A percentile compares a stretch with the other conserved stretches of the same genome.
Conservation (phyloP, 2,797 vertebrate genomes). For the Syngnathus acus region DNA sequence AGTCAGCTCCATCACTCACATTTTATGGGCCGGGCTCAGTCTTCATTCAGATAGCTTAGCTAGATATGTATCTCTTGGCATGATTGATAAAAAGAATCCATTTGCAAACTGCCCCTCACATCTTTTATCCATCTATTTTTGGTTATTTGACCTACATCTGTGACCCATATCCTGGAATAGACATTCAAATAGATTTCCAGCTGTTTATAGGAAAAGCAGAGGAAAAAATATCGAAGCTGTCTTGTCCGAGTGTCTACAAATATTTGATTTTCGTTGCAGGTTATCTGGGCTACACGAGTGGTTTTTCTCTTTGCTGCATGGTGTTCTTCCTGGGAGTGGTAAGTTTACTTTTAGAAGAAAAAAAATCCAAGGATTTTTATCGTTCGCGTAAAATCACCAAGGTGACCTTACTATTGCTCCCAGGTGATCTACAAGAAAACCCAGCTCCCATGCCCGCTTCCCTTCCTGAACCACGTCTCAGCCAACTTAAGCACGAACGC, state of each 20-base stretch:
- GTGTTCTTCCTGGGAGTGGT: conserved; percentile 94
- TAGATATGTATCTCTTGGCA: not conserved
- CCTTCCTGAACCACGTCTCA: conserved; percentile 63
- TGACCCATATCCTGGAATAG: conserved; percentile 24
- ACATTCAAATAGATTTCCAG: not conserved
- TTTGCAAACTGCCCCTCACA: not conserved
- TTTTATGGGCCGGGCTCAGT: not conserved
- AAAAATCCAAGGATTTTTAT: not conserved
- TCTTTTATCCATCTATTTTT: conserved; percentile 16
- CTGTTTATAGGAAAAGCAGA: not conserved
- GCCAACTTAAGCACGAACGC: conserved; percentile 76
- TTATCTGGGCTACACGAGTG: conserved; percentile 96
- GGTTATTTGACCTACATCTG: conserved; percentile 13
- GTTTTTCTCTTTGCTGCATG: conserved; percentile 95
- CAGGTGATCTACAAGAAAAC: conserved; percentile 96
- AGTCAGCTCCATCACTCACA: conserved; percentile 18
- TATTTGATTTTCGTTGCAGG: conserved; percentile 61
- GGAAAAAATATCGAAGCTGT: not conserved
- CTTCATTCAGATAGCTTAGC: not conserved
- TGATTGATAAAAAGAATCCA: not conserved
- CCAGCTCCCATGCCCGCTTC: conserved; percentile 86
- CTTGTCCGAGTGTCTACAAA: not conserved
- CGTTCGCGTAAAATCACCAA: too few species aligned
- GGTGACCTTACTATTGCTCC: not conserved
- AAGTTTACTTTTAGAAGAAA: conserved; percentile 33